Evolutionary conservation across 1,140 invertebrate genomes (phyloP).

Genomic region (Drosophila nannoptera): DNA sequence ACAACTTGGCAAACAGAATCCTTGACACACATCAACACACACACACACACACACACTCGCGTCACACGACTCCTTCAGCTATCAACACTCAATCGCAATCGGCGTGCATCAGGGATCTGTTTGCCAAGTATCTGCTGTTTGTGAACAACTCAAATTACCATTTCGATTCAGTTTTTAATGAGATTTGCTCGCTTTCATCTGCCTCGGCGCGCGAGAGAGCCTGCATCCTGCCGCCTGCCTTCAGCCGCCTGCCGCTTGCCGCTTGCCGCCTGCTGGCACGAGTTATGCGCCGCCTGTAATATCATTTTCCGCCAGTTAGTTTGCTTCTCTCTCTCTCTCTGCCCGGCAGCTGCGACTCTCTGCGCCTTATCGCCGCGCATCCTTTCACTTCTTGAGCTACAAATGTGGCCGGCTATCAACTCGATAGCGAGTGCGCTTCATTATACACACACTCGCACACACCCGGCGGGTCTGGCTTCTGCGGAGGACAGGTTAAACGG

Average conservation of each 20-base stretch:
- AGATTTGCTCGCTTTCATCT: constrained; percentile 64
- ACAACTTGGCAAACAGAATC: constrained; percentile 71
- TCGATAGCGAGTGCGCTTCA: constrained; percentile 22
- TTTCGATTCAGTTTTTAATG: constrained; percentile 77
- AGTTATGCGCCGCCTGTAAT: constrained; percentile 67
- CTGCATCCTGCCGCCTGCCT: neutral
- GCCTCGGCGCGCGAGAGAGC: constrained; percentile 11
- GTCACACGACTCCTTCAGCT: constrained; percentile 24
- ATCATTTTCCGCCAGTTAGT: constrained; percentile 71
- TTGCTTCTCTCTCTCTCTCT: too few species aligned
- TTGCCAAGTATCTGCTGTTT: constrained; percentile 50
- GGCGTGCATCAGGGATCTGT: constrained; percentile 51
- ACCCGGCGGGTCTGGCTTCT: constrained; percentile 30
- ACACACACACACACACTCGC: constrained; percentile 17
- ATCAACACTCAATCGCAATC: constrained; percentile 68
- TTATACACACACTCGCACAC: neutral
- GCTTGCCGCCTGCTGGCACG: constrained; percentile 34
- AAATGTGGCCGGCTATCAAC: constrained; percentile 18
- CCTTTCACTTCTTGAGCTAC: neutral
- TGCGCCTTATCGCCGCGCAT: neutral
- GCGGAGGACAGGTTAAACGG: constrained; percentile 58
- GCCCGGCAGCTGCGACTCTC: constrained; percentile 31
- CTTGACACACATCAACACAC: constrained; percentile 28
- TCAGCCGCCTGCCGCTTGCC: neutral
- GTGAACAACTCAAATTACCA: constrained; percentile 75